Evolutionary conservation across 2,797 vertebrate genomes (phyloP), one percentile per base, ranked within the genome.

Genomic region (Eospalax fontanierii): DNA sequence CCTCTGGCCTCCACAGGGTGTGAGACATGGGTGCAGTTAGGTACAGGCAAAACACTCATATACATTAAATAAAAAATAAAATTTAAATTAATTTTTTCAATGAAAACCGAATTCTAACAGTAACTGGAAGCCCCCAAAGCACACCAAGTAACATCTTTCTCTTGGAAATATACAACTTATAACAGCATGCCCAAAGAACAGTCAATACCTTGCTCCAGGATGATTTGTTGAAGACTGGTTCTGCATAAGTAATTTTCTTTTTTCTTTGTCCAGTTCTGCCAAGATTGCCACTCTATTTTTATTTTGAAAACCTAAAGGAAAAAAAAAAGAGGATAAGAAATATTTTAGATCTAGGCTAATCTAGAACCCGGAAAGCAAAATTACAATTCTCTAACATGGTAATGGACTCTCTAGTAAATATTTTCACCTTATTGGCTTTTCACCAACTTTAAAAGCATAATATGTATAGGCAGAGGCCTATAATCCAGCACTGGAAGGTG

Each of bases 241-340:
- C 98, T 99, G 99, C 97, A 99, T 98, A 97, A 99, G 98, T 97
- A 99, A 97, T 79, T 99, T 99, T 96, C 98, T 99, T 98, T 99
- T 99, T 98, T 99, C 99, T 98, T 99, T 99, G 98, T 99, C 99
- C 98, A 99, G 97, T 97, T 99, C 99, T 46, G 99, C 99, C 98
- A 99, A 98, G 97, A 99, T 99, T 54, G 99, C 99, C 97, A 99
- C 99, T 78, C 99, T 98, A 93, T 99, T 98, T 98, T 99, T 99
- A 98, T 99, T 99, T 87, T 99, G 99, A 97, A 99, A 99, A 97
- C 99, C 99, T 99, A 86, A 46, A 95, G 65, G 59, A 97, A 21
- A 87, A 82, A 43, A 91, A 81, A 87, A 43, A 63, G 96, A 70
- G 83, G 95, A 84, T 35, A 33, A 57, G 61, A 90, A 94, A 91